Conservation (phyloP, 2,888 invertebrate genomes). For the Lithophane ornitopus region DNA sequence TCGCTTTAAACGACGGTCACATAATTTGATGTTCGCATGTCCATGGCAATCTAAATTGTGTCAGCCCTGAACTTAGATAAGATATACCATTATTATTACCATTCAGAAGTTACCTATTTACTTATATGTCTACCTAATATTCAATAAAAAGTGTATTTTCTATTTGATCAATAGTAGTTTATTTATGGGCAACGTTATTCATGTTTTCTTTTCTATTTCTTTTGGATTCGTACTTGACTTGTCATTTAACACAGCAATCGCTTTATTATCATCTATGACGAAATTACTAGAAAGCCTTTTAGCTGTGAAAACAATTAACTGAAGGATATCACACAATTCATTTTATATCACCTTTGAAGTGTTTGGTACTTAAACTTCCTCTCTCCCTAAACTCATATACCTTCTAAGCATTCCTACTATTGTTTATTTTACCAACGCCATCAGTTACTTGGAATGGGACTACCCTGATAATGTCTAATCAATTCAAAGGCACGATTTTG, state of each 20-base stretch:
- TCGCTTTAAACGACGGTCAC: neutral
- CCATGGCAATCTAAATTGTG: neutral
- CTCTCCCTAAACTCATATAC: conserved; percentile 1
- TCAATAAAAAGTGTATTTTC: neutral
- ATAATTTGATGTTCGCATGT: neutral
- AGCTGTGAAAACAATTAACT: conserved; percentile 12
- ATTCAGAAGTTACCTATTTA: neutral
- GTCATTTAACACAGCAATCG: neutral
- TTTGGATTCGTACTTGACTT: neutral
- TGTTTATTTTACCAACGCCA: conserved; percentile 33
- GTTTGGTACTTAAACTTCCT: neutral
- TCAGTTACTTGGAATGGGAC: neutral
- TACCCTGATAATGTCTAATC: conserved; percentile 45
- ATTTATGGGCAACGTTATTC: neutral
- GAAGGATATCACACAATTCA: neutral
- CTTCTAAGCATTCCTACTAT: neutral
- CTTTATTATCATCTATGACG: conserved; percentile 1
- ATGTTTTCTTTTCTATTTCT: neutral
- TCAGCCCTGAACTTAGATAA: neutral
- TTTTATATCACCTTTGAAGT: neutral
- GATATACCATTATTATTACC: neutral
- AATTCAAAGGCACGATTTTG: conserved; percentile 24
- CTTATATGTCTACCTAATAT: neutral
- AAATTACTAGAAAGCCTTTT: conserved; percentile 16
- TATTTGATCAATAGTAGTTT: neutral